Evolutionary conservation across 1,140 invertebrate genomes (phyloP).

Genomic region (Rhizoglyphus robini): DNA sequence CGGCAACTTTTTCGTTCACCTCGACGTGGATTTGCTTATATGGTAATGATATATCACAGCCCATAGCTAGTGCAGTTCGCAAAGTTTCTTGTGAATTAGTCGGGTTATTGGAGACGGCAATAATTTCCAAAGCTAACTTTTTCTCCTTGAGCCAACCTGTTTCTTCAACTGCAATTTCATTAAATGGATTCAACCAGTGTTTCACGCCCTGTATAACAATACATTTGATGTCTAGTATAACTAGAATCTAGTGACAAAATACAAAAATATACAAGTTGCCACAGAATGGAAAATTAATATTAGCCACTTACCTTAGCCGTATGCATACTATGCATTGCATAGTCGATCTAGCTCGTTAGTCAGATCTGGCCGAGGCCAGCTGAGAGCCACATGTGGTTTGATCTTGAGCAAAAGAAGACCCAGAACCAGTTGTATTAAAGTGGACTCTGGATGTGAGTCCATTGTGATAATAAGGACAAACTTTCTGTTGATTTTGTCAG

Average conservation of each 20-base stretch:
- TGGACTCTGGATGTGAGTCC: too few species aligned
- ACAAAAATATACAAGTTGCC: not conserved
- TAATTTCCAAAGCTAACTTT: slow-evolving; percentile 78
- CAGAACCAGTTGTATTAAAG: too few species aligned
- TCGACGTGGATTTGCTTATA: slow-evolving; percentile 92
- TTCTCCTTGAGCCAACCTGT: slow-evolving; percentile 97
- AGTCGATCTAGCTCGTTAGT: too few species aligned
- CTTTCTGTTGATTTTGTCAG: too few species aligned
- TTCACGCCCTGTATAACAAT: slow-evolving; percentile 96
- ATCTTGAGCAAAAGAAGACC: too few species aligned
- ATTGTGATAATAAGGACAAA: too few species aligned
- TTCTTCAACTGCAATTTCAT: slow-evolving; percentile 98
- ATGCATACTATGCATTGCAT: too few species aligned
- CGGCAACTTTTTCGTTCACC: slow-evolving; percentile 64
- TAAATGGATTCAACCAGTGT: slow-evolving; percentile 99
- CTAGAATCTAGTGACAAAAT: slow-evolving; percentile 77
- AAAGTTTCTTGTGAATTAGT: slow-evolving; percentile 76
- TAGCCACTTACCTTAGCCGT: slow-evolving; percentile 70
- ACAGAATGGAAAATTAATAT: not conserved
- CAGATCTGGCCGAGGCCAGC: too few species aligned
- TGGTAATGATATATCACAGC: too few species aligned
- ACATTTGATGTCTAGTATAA: slow-evolving; percentile 90
- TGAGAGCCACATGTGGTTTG: too few species aligned
- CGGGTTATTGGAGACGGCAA: slow-evolving; percentile 89
- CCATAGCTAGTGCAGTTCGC: slow-evolving; percentile 93